Evolutionary conservation across 2,797 vertebrate genomes (phyloP).

Genomic region (Mareca penelope): DNA sequence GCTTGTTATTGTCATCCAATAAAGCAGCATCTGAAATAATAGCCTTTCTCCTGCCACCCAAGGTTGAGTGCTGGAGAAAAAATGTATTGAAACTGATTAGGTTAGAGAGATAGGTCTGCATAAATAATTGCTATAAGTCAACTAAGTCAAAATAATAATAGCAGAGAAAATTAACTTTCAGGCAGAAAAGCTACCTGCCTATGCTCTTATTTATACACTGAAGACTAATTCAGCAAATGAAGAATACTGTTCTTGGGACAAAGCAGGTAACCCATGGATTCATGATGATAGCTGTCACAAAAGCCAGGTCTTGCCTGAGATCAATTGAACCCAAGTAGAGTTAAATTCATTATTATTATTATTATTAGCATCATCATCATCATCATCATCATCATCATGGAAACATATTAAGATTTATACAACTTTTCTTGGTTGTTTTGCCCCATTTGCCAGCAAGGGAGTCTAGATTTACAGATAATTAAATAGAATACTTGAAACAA

Average conservation of each 20-base stretch:
- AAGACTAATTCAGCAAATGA: conserved; percentile 23
- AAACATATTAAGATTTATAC: background rate
- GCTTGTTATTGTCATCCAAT: background rate
- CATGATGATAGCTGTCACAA: background rate
- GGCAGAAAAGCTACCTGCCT: background rate
- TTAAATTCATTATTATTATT: conserved; percentile 54
- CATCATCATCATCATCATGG: background rate
- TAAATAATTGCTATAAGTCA: conserved; percentile 37
- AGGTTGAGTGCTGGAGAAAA: conserved; percentile 37
- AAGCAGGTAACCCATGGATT: conserved; percentile 27
- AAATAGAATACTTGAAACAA: conserved; percentile 30
- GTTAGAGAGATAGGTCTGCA: conserved; percentile 29
- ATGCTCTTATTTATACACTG: background rate
- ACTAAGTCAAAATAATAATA: conserved; percentile 53
- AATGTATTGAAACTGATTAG: conserved; percentile 12
- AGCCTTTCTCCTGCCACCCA: background rate
- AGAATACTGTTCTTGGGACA: background rate
- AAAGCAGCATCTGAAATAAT: conserved; percentile 33
- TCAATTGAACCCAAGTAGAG: conserved; percentile 30
- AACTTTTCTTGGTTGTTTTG: conserved; percentile 14
- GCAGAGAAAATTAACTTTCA: conserved; percentile 35
- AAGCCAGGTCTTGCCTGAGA: conserved; percentile 19
- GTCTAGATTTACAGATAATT: conserved; percentile 46
- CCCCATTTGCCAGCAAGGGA: background rate
- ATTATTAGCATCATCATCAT: background rate